phyloP scores from a whole-genome alignment of 2,113 vertebrate species.

The Paratilapia polleni region DNA sequence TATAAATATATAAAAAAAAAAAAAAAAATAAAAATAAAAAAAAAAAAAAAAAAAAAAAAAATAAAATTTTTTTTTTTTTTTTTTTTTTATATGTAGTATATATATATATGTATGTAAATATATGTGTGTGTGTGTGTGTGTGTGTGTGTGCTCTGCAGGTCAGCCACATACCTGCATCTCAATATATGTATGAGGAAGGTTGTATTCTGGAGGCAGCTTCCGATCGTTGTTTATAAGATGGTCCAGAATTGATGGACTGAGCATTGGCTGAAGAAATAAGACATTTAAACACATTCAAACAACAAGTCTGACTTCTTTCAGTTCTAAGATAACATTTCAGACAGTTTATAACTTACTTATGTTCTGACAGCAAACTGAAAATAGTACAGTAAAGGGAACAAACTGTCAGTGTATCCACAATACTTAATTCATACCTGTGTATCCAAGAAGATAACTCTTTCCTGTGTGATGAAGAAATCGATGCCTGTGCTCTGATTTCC shows the following conservation, averaged over 20 bases:
- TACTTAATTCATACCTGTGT: slow-evolving; percentile 83
- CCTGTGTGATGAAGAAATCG: slow-evolving; percentile 94
- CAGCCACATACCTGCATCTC: slow-evolving; percentile 89
- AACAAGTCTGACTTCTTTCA: neutral
- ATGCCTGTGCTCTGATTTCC: slow-evolving; percentile 93
- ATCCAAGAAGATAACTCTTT: slow-evolving; percentile 93
- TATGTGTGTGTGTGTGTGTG: too few species aligned
- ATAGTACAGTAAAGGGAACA: neutral
- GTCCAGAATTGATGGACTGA: slow-evolving; percentile 91
- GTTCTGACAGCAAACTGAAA: neutral
- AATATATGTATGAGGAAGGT: slow-evolving; percentile 91
- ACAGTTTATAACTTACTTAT: neutral
- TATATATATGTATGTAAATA: too few species aligned
- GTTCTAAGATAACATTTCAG: neutral
- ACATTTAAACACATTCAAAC: neutral
- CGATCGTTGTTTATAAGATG: slow-evolving; percentile 94
- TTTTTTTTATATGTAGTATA: too few species aligned
- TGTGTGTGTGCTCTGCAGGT: slow-evolving; percentile 36
- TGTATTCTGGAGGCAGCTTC: slow-evolving; percentile 92
- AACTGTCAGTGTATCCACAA: neutral
- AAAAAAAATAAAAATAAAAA: too few species aligned
- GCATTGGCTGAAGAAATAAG: slow-evolving; percentile 82
- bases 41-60: too few species aligned
- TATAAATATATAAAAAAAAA: too few species aligned
- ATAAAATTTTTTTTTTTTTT: too few species aligned